Evolutionary conservation across 2,888 invertebrate species (phyloP).

Genomic region (Conchocele bisecta): DNA sequence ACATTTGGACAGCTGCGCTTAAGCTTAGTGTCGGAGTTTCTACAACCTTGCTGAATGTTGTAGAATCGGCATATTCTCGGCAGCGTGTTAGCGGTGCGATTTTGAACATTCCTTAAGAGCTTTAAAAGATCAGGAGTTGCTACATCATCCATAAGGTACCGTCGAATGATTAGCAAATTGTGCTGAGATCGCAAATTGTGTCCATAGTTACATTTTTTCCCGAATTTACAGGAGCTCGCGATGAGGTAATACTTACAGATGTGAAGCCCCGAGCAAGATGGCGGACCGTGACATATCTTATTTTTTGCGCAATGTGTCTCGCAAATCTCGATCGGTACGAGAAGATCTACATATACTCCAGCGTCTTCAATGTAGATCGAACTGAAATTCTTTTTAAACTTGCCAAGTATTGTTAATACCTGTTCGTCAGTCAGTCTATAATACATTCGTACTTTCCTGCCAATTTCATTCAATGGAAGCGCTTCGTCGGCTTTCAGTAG

Average conservation of each 20-base stretch:
- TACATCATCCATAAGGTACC: constrained; percentile 50
- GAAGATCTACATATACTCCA: constrained; percentile 28
- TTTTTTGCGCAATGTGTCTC: constrained; percentile 57
- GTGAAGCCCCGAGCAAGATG: constrained; percentile 59
- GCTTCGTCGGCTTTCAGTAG: no score
- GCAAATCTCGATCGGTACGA: constrained; percentile 53
- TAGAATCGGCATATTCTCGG: constrained; percentile 65
- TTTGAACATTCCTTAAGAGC: constrained; percentile 46
- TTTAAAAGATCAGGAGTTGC: constrained; percentile 42
- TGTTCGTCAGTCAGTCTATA: no score
- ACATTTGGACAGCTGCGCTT: constrained; percentile 61
- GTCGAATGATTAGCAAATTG: constrained; percentile 49
- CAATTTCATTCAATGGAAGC: no score
- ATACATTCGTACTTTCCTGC: no score
- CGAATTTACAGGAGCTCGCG: constrained; percentile 56
- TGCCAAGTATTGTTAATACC: no score
- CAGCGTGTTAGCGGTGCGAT: constrained; percentile 40
- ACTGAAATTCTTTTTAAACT: no score
- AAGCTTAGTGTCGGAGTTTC: no score
- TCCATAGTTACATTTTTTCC: constrained; percentile 59
- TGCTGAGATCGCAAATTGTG: constrained; percentile 64
- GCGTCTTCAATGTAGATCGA: constrained; percentile 28
- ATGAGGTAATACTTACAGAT: constrained; percentile 63
- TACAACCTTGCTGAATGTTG: constrained; percentile 58
- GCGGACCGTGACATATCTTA: constrained; percentile 45